These are phyloP conservation scores for Rhizoglyphus robini DNA, from an alignment of 1,140 invertebrate genomes.

Conservation along the genomic window DNA sequence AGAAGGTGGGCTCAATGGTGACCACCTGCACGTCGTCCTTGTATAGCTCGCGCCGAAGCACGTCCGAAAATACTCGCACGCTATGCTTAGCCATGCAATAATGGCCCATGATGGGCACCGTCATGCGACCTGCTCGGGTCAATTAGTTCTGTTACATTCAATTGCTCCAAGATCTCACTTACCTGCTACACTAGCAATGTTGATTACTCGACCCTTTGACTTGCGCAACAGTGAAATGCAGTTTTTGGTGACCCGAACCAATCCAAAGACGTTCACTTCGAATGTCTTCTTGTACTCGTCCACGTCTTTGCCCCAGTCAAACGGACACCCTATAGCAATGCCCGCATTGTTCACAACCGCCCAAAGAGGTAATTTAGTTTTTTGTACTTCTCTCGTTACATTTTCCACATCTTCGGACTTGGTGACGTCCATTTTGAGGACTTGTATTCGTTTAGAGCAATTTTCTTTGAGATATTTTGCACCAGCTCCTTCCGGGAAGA, in stretches of 20 bases:
- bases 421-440: slow-evolving; percentile 36
- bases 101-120: slow-evolving; percentile 32
- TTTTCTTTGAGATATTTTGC: slow-evolving; percentile 25
- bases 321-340: slow-evolving; percentile 36
- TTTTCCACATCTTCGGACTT: slow-evolving; percentile 24
- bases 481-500: slow-evolving; percentile 32
- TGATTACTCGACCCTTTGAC: slow-evolving; percentile 41
- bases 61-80: slow-evolving; percentile 39
- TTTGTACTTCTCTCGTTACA: background rate
- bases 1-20: slow-evolving; percentile 35
- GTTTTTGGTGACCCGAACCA: slow-evolving; percentile 39
- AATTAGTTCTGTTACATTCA: background rate
- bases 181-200: slow-evolving; percentile 35
- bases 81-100: slow-evolving; percentile 43
- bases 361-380: slow-evolving; percentile 48
- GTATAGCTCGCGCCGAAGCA: slow-evolving; percentile 39
- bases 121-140: background rate
- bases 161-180: background rate
- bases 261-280: slow-evolving; percentile 53
- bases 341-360: slow-evolving; percentile 75
- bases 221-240: slow-evolving; percentile 60
- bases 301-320: slow-evolving; percentile 38
- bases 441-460: slow-evolving; percentile 18
- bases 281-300: slow-evolving; percentile 29
- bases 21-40: slow-evolving; percentile 39